These are phyloP conservation scores for Melinaea marsaeus DNA, from an alignment of 2,888 invertebrate species.

Conservation along the genomic window DNA sequence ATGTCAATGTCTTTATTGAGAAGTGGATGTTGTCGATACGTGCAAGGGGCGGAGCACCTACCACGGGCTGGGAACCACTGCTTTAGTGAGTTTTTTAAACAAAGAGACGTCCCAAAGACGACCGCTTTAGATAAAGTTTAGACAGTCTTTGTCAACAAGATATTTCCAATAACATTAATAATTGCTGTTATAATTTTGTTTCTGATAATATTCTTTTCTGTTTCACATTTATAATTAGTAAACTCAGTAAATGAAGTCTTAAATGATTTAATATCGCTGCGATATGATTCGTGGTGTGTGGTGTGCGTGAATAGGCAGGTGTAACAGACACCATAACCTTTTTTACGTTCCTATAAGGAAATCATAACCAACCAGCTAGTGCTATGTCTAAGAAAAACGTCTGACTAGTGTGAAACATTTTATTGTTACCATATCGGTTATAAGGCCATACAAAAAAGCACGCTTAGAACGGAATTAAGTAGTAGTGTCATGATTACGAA, in stretches of 20 bases:
- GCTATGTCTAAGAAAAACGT: conserved; percentile 2
- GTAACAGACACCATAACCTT: neutral
- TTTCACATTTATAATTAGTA: too few relatives aligned
- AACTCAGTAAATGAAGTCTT: too few relatives aligned
- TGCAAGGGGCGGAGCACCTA: neutral
- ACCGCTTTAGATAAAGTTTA: too few relatives aligned
- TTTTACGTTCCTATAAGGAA: conserved; percentile 1
- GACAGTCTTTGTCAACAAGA: too few relatives aligned
- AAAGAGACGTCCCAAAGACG: too few relatives aligned
- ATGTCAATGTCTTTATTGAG: conserved; percentile 29
- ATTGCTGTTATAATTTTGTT: too few relatives aligned
- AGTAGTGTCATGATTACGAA: conserved; percentile 3
- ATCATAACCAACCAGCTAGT: conserved; percentile 1
- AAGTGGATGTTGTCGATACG: conserved; percentile 14
- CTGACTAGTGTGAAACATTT: conserved; percentile 5
- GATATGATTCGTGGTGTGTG: neutral
- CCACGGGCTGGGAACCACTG: too few relatives aligned
- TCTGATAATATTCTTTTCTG: too few relatives aligned
- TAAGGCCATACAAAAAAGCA: neutral
- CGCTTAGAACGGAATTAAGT: neutral
- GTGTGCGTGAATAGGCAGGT: neutral
- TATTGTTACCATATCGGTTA: conserved; percentile 6
- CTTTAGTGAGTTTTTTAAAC: too few relatives aligned
- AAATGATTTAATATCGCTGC: too few relatives aligned
- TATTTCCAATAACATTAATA: too few relatives aligned